Evolutionary conservation across 2,888 invertebrate species (phyloP).

Genomic region (Lasioglossum figueresi): DNA sequence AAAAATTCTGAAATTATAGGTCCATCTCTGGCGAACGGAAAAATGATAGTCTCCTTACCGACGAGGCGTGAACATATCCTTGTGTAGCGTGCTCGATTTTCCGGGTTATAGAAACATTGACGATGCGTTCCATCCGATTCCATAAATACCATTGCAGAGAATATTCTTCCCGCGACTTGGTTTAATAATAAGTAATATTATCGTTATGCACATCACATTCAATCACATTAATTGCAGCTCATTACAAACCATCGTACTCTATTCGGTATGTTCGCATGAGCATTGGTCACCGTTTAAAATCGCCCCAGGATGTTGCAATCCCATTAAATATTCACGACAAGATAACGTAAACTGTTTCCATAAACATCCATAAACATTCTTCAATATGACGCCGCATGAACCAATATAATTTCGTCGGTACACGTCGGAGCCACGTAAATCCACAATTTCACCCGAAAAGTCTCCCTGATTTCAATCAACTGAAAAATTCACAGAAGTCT

Average conservation of each 20-base stretch:
- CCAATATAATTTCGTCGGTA: background rate
- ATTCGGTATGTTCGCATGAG: background rate
- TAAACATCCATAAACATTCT: background rate
- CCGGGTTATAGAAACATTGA: background rate
- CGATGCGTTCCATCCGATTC: background rate
- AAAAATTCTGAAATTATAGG: background rate
- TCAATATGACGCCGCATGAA: background rate
- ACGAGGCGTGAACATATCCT: background rate
- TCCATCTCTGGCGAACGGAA: background rate
- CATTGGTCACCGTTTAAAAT: background rate
- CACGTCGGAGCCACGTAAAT: background rate
- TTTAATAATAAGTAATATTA: slow-evolving; percentile 17
- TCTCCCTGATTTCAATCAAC: background rate
- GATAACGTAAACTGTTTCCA: background rate
- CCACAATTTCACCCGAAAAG: background rate
- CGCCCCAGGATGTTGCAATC: background rate
- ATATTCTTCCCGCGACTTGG: background rate
- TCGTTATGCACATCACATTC: slow-evolving; percentile 3
- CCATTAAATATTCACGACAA: background rate
- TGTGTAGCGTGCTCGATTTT: background rate
- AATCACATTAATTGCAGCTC: slow-evolving; percentile 12
- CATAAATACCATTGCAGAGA: background rate
- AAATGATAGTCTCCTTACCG: background rate
- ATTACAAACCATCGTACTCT: background rate
- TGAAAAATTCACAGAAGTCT: background rate